These are phyloP conservation scores for Atta colombica DNA, from an alignment of 1,140 invertebrate genomes.

Conservation along the genomic window DNA sequence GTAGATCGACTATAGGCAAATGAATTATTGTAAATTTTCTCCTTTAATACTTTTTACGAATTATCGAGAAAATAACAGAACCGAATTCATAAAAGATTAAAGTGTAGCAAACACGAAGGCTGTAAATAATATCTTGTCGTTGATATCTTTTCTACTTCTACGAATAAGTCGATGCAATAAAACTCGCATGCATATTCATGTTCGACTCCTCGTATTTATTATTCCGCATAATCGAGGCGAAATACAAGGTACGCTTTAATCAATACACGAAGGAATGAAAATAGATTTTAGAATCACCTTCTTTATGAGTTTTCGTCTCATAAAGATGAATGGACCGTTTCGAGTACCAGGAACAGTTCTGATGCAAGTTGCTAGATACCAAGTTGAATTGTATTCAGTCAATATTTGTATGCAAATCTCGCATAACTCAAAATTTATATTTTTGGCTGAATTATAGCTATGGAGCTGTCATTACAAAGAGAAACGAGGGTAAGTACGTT, in stretches of 20 bases:
- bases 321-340: conserved; percentile 22
- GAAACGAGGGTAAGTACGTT: not conserved
- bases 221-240: not conserved
- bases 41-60: not conserved
- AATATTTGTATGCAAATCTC: conserved; percentile 8
- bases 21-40: conserved; percentile 28
- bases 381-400: not conserved
- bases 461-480: not conserved
- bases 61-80: not conserved
- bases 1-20: conserved; percentile 12
- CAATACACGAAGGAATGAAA: conserved; percentile 24
- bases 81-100: not conserved
- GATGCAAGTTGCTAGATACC: conserved; percentile 19
- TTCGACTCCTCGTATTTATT: not conserved
- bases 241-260: not conserved
- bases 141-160: not conserved
- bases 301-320: not conserved
- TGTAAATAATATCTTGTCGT: not conserved
- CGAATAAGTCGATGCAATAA: conserved; percentile 5
- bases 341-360: not conserved
- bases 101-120: not conserved
- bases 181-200: conserved; percentile 8
- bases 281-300: conserved; percentile 13
- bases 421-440: not conserved
- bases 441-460: not conserved